Percentiles rank a stretch among this genome's conserved stretches.
phyloP scores from a whole-genome alignment of 2,113 vertebrate species.

The Narcine bancroftii region DNA sequence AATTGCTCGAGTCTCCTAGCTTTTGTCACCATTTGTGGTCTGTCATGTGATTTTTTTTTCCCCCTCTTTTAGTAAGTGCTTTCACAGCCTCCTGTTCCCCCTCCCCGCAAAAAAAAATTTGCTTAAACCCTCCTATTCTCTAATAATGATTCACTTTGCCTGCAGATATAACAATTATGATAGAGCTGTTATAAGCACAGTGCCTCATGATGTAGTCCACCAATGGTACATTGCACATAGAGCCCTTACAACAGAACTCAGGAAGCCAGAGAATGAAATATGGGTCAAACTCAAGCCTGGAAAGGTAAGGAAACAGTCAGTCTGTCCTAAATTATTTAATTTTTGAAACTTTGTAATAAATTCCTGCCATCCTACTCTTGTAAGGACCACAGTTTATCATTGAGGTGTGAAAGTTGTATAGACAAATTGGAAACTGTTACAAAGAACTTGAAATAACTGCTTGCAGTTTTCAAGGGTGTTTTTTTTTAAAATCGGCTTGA shows the following conservation, averaged over 20 bases:
- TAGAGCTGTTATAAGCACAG: conserved; percentile 72
- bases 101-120: no score
- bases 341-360: not conserved
- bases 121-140: not conserved
- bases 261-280: conserved; percentile 76
- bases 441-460: no score
- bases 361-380: not conserved
- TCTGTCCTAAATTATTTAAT: not conserved
- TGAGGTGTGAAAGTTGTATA: not conserved
- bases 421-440: no score
- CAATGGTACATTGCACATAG: conserved; percentile 80
- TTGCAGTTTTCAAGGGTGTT: not conserved
- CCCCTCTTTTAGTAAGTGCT: no score
- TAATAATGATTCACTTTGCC: conserved; percentile 3
- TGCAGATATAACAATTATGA: conserved; percentile 91
- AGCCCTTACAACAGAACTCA: conserved; percentile 68
- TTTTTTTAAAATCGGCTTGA: not conserved
- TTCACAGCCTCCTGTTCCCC: not conserved
- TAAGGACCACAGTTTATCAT: not conserved
- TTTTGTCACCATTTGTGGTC: no score
- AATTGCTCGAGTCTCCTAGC: not conserved
- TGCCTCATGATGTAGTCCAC: conserved; percentile 67
- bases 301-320: conserved; percentile 58
- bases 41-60: no score
- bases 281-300: conserved; percentile 89